Conservation (phyloP, 2,113 vertebrate species). For the Tragulus kanchil region DNA sequence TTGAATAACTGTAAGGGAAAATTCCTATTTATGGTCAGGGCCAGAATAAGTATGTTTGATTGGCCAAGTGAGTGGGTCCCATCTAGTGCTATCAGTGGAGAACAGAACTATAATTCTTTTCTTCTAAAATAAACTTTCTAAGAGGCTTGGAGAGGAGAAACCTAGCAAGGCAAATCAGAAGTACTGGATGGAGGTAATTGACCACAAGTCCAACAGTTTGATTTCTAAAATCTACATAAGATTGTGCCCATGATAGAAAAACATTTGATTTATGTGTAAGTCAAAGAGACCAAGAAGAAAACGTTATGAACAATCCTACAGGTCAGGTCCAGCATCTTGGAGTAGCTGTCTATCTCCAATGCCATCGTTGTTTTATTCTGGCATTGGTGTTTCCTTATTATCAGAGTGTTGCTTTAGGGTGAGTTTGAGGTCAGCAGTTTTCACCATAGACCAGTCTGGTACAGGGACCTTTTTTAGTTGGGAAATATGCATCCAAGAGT, state of each 20-base stretch:
- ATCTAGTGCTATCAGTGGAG: not conserved
- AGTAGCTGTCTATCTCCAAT: not conserved
- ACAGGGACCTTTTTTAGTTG: not conserved
- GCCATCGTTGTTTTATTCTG: accelerated
- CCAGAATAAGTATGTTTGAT: not conserved
- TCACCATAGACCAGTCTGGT: not conserved
- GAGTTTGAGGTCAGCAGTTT: not conserved
- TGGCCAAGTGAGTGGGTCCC: not conserved
- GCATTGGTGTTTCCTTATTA: not conserved
- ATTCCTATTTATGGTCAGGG: not conserved
- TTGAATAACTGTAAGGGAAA: not conserved
- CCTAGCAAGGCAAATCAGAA: not conserved
- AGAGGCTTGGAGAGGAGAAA: not conserved
- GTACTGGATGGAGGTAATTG: not conserved
- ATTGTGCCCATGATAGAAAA: not conserved
- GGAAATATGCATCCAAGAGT: not conserved
- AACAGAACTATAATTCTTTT: not conserved
- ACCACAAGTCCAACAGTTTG: not conserved
- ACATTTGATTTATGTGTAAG: not conserved
- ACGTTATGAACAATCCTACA: not conserved
- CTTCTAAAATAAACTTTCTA: not conserved
- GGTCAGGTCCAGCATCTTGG: not conserved
- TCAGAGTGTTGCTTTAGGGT: not conserved
- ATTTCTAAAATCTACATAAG: not conserved
- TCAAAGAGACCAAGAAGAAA: not conserved